phyloP scores from a whole-genome alignment of 2,113 vertebrate genomes.

The Sander vitreus region DNA sequence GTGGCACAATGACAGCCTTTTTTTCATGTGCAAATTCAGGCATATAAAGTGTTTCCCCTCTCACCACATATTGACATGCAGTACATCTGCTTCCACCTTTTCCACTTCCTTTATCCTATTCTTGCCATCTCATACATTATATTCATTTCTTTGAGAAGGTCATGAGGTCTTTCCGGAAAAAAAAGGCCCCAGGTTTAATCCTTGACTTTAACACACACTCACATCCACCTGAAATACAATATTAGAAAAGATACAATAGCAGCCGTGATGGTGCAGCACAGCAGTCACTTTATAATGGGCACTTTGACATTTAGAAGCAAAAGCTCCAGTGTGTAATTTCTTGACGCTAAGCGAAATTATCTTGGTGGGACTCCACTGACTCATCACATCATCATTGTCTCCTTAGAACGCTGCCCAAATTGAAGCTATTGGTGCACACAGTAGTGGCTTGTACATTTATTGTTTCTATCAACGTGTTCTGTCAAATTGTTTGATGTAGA shows the following conservation, averaged over 20 bases:
- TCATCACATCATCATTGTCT: constrained; percentile 16
- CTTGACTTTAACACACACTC: constrained; percentile 43
- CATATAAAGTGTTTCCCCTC: neutral
- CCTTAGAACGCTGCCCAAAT: neutral
- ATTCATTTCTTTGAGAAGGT: constrained; percentile 46
- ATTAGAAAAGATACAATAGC: constrained; percentile 25
- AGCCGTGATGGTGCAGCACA: neutral
- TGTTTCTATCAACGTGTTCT: neutral
- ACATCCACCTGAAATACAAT: constrained; percentile 32
- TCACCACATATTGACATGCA: constrained; percentile 8
- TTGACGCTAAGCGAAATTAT: constrained; percentile 6
- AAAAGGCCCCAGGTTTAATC: constrained; percentile 47
- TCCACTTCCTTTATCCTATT: constrained; percentile 16
- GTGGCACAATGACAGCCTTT: neutral
- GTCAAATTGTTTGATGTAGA: constrained; percentile 7
- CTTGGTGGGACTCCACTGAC: constrained; percentile 25
- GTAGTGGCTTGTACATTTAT: neutral
- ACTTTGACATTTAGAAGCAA: constrained; percentile 49
- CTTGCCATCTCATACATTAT: constrained; percentile 21
- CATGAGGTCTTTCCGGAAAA: constrained; percentile 15
- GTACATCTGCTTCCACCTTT: constrained; percentile 29
- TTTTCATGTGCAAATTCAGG: constrained; percentile 43
- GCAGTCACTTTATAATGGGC: constrained; percentile 21
- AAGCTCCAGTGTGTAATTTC: constrained; percentile 24
- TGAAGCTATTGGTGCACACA: constrained; percentile 10